phyloP scores from a whole-genome alignment of 2,113 vertebrate species.

The Hemibagrus wyckioides region DNA sequence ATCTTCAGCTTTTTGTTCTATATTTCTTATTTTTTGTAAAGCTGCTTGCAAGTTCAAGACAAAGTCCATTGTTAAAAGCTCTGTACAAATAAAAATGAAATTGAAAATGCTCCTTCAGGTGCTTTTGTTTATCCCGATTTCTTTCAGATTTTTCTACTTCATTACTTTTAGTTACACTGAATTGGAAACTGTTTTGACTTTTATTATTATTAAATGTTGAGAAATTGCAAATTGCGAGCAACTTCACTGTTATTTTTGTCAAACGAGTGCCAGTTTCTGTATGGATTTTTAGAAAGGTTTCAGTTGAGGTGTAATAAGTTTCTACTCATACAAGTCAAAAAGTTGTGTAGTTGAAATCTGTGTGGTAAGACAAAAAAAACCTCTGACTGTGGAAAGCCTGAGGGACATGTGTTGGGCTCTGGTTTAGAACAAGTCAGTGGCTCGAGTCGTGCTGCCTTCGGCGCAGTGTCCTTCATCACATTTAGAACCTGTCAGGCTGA shows the following conservation, averaged over 20 bases:
- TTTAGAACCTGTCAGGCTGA: constrained; percentile 13
- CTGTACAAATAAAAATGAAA: no score
- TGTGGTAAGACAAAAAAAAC: background rate
- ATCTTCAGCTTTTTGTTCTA: no score
- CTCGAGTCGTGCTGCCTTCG: constrained; percentile 4
- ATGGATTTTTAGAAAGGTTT: constrained; percentile 19
- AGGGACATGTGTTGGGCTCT: constrained; percentile 11
- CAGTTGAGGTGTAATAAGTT: constrained; percentile 7
- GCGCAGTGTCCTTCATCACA: constrained; percentile 19
- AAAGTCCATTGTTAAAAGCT: no score
- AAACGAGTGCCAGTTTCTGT: background rate
- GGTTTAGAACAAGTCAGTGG: constrained; percentile 8
- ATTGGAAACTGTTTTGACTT: background rate
- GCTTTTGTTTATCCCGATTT: no score
- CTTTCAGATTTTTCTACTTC: no score
- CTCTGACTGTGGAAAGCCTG: background rate
- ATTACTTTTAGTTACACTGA: background rate
- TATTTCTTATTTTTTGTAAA: no score
- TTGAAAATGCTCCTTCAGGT: no score
- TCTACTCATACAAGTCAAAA: constrained; percentile 23
- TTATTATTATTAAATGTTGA: background rate
- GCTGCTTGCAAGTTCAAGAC: no score
- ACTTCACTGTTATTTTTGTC: background rate
- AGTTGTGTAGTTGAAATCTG: constrained; percentile 13
- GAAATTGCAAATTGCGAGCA: background rate